Conservation (phyloP, 2,888 invertebrate genomes). For the Ennomos fuscantarius region DNA sequence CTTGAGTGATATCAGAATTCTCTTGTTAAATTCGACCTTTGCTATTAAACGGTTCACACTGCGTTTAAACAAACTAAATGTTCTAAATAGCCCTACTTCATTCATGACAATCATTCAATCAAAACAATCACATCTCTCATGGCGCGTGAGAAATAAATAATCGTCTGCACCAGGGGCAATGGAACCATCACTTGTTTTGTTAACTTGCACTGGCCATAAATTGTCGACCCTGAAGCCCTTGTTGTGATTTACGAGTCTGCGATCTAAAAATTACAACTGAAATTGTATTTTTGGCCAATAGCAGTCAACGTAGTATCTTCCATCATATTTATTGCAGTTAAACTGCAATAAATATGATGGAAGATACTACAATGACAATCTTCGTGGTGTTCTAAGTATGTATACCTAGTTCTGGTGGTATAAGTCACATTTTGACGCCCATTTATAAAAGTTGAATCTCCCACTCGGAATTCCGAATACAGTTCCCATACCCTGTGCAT, state of each 20-base stretch:
- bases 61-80: conserved; percentile 46
- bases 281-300: conserved; percentile 1
- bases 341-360: no score
- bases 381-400: no score
- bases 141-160: conserved; percentile 67
- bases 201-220: conserved; percentile 36
- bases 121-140: conserved; percentile 60
- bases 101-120: conserved; percentile 66
- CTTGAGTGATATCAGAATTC: not conserved
- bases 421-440: no score
- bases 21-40: not conserved
- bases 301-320: no score
- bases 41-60: conserved; percentile 40
- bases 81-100: conserved; percentile 20
- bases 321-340: not conserved
- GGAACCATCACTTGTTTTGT: conserved; percentile 58
- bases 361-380: no score
- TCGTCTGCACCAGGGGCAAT: conserved; percentile 60
- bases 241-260: conserved; percentile 12
- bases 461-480: no score
- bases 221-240: conserved; percentile 7
- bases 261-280: not conserved
- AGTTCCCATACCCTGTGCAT: no score
- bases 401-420: no score
- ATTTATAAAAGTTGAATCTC: no score